Conservation (phyloP, 2,888 invertebrate genomes). For the Athripsodes cinereus region DNA sequence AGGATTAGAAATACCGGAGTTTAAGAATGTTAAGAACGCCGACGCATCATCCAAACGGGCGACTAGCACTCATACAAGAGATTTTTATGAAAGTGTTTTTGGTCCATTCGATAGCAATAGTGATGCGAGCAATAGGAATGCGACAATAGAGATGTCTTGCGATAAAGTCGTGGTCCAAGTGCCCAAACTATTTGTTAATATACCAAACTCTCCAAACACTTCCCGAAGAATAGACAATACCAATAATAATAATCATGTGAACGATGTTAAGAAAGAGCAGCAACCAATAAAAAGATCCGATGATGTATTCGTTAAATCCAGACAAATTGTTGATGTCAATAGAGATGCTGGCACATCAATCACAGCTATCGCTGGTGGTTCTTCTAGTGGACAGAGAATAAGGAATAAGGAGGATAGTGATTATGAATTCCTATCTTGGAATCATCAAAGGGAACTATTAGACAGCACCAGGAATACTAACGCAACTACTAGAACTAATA, state of each 20-base stretch:
- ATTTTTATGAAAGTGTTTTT: conserved; percentile 24
- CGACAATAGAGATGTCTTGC: not conserved
- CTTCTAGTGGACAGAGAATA: no score
- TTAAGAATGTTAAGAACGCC: not conserved
- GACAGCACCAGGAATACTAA: no score
- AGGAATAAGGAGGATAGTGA: conserved; percentile 3
- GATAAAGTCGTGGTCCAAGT: not conserved
- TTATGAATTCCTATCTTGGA: conserved; percentile 25
- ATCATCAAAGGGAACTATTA: no score
- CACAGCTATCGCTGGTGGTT: no score
- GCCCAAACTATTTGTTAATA: conserved; percentile 6
- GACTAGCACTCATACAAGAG: not conserved
- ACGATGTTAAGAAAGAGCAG: not conserved
- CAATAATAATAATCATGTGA: not conserved
- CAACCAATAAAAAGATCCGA: not conserved
- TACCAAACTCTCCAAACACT: not conserved
- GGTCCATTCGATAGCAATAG: no score
- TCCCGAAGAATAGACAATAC: not conserved
- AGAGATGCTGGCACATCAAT: not conserved
- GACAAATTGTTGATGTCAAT: not conserved
- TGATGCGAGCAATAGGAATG: no score
- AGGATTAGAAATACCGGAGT: not conserved
- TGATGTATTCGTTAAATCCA: not conserved
- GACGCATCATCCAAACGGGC: not conserved
- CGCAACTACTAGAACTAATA: no score